These are phyloP conservation scores for Tachystola acroxantha DNA, from an alignment of 2,888 invertebrate species.

Conservation along the genomic window DNA sequence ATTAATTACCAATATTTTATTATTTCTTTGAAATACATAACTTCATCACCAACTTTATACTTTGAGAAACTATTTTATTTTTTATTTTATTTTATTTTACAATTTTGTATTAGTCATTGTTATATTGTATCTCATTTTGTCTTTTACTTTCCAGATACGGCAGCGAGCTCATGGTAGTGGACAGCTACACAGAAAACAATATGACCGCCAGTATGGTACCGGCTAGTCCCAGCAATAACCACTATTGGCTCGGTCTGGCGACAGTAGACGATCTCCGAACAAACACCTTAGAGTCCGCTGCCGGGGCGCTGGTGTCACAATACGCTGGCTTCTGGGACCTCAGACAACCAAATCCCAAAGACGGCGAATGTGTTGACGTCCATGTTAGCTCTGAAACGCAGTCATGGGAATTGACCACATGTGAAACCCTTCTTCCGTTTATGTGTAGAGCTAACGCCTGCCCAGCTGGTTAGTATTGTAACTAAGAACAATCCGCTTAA, in stretches of 20 bases:
- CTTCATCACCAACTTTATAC: too few species aligned
- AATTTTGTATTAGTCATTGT: too few species aligned
- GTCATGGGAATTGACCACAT: slow-evolving; percentile 96
- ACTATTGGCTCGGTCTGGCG: slow-evolving; percentile 94
- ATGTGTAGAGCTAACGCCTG: slow-evolving; percentile 95
- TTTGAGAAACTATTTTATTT: too few species aligned
- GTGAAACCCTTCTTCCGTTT: slow-evolving; percentile 95
- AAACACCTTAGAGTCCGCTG: slow-evolving; percentile 96
- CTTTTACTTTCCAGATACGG: slow-evolving; percentile 95
- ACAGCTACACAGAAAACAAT: slow-evolving; percentile 94
- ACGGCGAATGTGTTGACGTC: slow-evolving; percentile 95
- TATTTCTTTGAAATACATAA: too few species aligned
- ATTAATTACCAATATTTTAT: too few species aligned
- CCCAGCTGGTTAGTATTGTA: slow-evolving; percentile 83
- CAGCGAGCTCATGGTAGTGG: slow-evolving; percentile 94
- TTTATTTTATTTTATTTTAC: too few species aligned
- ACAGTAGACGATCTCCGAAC: slow-evolving; percentile 94
- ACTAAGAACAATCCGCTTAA: slow-evolving; percentile 10
- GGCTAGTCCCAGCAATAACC: slow-evolving; percentile 81
- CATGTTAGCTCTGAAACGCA: slow-evolving; percentile 84
- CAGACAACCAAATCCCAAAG: slow-evolving; percentile 90
- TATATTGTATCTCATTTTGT: too few species aligned
- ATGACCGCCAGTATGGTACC: slow-evolving; percentile 90
- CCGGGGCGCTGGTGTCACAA: slow-evolving; percentile 92
- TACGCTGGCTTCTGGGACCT: slow-evolving; percentile 97